Evolutionary conservation across 2,888 invertebrate species (phyloP).

Genomic region (Junonia oenone): DNA sequence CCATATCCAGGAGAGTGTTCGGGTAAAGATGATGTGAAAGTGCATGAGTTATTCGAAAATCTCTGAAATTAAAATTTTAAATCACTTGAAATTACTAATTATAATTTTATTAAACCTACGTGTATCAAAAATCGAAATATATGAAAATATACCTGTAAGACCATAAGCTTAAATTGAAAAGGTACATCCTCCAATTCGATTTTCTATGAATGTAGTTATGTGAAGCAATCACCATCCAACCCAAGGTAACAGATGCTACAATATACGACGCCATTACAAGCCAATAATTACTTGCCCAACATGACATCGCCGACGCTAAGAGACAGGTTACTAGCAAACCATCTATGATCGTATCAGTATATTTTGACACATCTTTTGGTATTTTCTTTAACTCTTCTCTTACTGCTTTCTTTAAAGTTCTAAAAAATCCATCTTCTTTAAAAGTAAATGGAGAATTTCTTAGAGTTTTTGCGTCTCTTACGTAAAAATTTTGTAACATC

Average conservation of each 20-base stretch:
- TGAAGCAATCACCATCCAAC: slow-evolving; percentile 80
- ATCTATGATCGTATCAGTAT: slow-evolving; percentile 53
- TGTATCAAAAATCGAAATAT: no score
- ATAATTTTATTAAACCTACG: not conserved
- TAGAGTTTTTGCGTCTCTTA: slow-evolving; percentile 80
- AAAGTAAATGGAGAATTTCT: slow-evolving; percentile 87
- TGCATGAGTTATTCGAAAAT: slow-evolving; percentile 88
- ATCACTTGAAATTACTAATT: not conserved
- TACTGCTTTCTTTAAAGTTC: slow-evolving; percentile 81
- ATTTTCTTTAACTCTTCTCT: slow-evolving; percentile 77
- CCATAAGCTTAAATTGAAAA: slow-evolving; percentile 85
- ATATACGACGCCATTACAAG: slow-evolving; percentile 42
- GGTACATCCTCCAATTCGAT: slow-evolving; percentile 89
- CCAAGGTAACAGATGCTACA: slow-evolving; percentile 69
- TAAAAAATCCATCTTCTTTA: slow-evolving; percentile 86
- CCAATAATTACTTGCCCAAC: slow-evolving; percentile 48
- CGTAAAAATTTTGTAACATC: slow-evolving; percentile 82
- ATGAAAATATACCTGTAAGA: slow-evolving; percentile 75
- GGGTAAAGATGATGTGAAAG: slow-evolving; percentile 90
- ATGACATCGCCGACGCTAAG: slow-evolving; percentile 45
- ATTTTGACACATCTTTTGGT: slow-evolving; percentile 40
- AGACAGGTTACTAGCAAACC: slow-evolving; percentile 54
- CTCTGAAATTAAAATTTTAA: slow-evolving; percentile 48
- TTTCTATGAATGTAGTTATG: slow-evolving; percentile 90
- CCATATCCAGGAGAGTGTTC: slow-evolving; percentile 87